Evolutionary conservation across 2,113 vertebrate species (phyloP).

Genomic region (Scalopus aquaticus): DNA sequence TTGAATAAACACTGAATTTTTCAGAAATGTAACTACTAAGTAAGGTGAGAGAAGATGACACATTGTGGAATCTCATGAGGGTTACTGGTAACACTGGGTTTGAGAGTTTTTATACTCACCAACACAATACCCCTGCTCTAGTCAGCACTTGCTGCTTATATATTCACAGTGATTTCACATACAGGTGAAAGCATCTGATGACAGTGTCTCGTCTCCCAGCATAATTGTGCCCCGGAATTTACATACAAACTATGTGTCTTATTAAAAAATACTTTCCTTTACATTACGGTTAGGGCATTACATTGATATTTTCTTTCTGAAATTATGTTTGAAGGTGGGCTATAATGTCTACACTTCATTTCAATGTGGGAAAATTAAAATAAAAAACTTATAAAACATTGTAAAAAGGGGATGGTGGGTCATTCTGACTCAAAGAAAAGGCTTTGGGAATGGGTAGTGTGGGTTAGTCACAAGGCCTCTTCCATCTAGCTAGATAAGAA

Average conservation of each 20-base stretch:
- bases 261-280: conserved; percentile 25
- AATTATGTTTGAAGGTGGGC: neutral
- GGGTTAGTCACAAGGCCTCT: neutral
- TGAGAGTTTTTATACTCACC: conserved; percentile 31
- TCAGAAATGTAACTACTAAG: neutral
- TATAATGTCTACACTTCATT: conserved; percentile 35
- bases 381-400: neutral
- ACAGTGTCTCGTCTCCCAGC: neutral
- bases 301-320: neutral
- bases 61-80: neutral
- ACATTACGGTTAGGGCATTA: neutral
- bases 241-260: neutral
- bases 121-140: neutral
- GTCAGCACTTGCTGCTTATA: neutral
- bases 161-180: neutral
- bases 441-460: neutral
- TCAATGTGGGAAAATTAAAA: conserved; percentile 1
- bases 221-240: neutral
- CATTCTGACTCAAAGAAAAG: neutral
- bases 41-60: neutral
- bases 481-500: neutral
- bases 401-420: neutral
- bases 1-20: conserved; percentile 38
- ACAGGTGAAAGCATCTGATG: neutral
- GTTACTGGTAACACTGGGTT: neutral